Evolutionary conservation across 2,797 vertebrate species (phyloP), one percentile per base, ranked within the genome.

Genomic region (Clamator glandarius): DNA sequence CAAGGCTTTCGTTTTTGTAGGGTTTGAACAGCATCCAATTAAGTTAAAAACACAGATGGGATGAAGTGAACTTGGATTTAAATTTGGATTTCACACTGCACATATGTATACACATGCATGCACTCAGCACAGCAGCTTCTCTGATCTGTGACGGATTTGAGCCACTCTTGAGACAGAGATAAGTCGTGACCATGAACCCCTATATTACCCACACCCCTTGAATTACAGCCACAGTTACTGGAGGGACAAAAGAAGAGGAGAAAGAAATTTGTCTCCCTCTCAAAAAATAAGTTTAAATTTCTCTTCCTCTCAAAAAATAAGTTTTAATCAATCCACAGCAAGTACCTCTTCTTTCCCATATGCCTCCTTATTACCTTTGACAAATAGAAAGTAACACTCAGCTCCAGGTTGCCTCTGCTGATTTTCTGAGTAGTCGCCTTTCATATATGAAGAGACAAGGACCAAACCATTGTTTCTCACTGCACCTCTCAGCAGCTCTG

Each of bases 1-100:
- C 44, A 35, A 87, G 84, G 36, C 36, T 94, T 92, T 76, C 15
- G 33, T 79, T 93, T 39, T 39, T 63, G 26, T 41, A 76, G 29
- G 33, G 89, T 92, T 95, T 96, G 93, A 95, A 96, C 50, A 54
- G 44, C 59, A 76, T 95, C 93, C 95, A 95, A 94, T 18, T 52
- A 90, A 94, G 76, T 95, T 95, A 91, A 93, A 87, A 76, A 52
- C 89, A 91, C 92, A 96, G 93, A 93, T 96, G 93, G 96, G 70
- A 93, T 90, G 74, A 90, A 94, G 67, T 88, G 91, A 95, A 92
- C 87, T 95, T 90, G 89, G 91, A 96, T 94, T 96, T 95, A 93
- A 96, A 95, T 96, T 93, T 92, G 91, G 89, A 95, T 95, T 96
- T 95, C 93, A 88, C 95, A 92, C 90, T 80, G 87, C 89, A 95